Conservation (phyloP, 2,888 invertebrate species). For the Ormyrus labotus region DNA sequence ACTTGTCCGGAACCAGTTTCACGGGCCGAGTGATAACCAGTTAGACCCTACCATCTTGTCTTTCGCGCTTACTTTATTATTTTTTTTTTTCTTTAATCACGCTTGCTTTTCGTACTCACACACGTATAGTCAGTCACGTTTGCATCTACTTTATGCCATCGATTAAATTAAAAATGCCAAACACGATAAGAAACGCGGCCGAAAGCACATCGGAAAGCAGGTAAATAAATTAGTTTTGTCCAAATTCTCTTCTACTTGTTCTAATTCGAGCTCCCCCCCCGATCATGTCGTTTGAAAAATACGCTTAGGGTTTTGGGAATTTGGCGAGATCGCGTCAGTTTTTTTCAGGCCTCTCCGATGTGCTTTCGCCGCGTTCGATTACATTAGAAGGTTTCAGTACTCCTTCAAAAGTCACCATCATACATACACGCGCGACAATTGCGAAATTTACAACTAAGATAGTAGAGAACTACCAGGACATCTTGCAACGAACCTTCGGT, state of each 20-base stretch:
- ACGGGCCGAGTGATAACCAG: conserved; percentile 62
- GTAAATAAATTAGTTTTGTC: no score
- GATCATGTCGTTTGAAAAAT: no score
- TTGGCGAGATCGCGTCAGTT: background rate
- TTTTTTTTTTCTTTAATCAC: conserved; percentile 45
- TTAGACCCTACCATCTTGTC: conserved; percentile 60
- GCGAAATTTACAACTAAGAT: conserved; percentile 66
- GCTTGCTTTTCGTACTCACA: conserved; percentile 51
- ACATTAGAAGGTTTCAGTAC: conserved; percentile 19
- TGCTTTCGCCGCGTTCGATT: conserved; percentile 23
- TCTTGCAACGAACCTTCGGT: conserved; percentile 58
- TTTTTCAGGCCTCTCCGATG: conserved; percentile 7
- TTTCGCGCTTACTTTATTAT: conserved; percentile 25
- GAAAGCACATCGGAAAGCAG: conserved; percentile 27
- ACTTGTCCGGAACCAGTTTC: conserved; percentile 68
- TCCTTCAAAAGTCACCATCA: conserved; percentile 19
- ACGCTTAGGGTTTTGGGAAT: no score
- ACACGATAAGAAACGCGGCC: conserved; percentile 5
- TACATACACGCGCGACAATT: conserved; percentile 59
- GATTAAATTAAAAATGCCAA: conserved; percentile 50
- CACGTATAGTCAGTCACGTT: conserved; percentile 45
- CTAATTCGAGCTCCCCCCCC: no score
- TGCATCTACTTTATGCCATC: conserved; percentile 24
- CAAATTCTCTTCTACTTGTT: no score
- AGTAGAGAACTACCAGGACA: conserved; percentile 68